Percentiles rank a stretch among this genome's conserved stretches.
phyloP scores from a whole-genome alignment of 53 echinoderm and acorn worm genomes.

The Luidia sarsii region DNA sequence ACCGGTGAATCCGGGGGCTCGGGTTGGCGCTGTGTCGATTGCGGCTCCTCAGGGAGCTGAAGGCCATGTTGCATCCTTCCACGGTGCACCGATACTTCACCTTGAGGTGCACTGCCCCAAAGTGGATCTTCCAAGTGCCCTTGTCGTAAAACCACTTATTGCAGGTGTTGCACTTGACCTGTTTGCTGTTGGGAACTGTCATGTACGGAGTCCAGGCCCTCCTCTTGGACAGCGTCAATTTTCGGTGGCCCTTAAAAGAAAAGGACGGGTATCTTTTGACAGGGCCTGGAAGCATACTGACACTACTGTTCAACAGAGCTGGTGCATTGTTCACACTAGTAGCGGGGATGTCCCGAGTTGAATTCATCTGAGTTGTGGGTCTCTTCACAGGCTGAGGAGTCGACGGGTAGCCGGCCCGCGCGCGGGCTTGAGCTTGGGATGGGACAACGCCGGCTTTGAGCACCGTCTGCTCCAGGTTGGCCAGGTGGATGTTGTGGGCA shows the following conservation, averaged over 20 bases:
- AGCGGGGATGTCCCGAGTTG: constrained; percentile 5
- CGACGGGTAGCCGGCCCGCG: not conserved
- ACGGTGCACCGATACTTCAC: constrained; percentile 65
- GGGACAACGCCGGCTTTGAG: constrained; percentile 46
- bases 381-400: not conserved
- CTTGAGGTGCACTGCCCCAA: constrained; percentile 67
- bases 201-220: constrained; percentile 35
- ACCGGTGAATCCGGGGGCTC: constrained; percentile 62
- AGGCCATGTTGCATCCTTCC: constrained; percentile 69
- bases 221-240: constrained; percentile 28
- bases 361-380: not conserved
- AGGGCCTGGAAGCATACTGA: constrained; percentile 23
- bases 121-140: constrained; percentile 75
- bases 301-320: constrained; percentile 6
- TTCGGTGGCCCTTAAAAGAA: constrained; percentile 23
- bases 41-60: constrained; percentile 68
- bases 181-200: constrained; percentile 43
- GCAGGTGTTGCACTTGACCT: constrained; percentile 63
- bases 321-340: not conserved
- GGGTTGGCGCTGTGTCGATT: constrained; percentile 73
- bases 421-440: constrained; percentile 1
- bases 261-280: constrained; percentile 2
- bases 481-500: constrained; percentile 41
- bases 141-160: constrained; percentile 73
- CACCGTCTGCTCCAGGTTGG: constrained; percentile 54